These are phyloP conservation scores for Neotoxoptera formosana DNA, from an alignment of 1,140 invertebrate species.

Conservation along the genomic window DNA sequence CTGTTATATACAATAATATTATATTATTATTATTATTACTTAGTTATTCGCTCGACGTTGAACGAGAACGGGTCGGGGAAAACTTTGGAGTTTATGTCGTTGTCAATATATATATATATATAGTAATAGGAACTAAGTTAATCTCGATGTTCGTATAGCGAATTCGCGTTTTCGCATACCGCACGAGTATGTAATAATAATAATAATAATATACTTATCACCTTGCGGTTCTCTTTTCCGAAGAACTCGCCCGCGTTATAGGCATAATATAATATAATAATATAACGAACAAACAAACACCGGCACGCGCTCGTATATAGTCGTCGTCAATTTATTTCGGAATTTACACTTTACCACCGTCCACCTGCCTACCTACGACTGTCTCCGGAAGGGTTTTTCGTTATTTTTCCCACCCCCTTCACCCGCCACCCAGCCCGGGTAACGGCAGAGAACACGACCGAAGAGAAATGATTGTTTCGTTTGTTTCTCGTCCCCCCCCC, in stretches of 20 bases:
- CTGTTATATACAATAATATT: background rate
- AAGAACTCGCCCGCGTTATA: background rate
- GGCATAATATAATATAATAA: background rate
- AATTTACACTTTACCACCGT: background rate
- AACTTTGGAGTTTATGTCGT: conserved; percentile 36
- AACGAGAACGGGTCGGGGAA: background rate
- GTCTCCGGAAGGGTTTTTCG: background rate
- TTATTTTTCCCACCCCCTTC: background rate
- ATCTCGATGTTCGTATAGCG: background rate
- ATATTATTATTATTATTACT: background rate
- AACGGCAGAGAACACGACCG: background rate
- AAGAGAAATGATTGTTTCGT: conserved; percentile 28
- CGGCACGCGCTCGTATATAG: no score
- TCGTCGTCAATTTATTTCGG: background rate
- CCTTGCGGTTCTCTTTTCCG: background rate
- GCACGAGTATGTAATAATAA: background rate
- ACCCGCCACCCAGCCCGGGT: background rate
- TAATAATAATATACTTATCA: background rate
- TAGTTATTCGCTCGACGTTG: no score
- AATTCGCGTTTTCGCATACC: background rate
- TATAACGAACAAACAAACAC: background rate
- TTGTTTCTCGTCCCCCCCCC: background rate
- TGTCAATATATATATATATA: conserved; percentile 2
- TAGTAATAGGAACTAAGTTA: conserved; percentile 31
- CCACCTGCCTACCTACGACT: no score